Base-by-base conservation (phyloP, 2,113 vertebrate genomes). In the Collichthys lucidus region DNA sequence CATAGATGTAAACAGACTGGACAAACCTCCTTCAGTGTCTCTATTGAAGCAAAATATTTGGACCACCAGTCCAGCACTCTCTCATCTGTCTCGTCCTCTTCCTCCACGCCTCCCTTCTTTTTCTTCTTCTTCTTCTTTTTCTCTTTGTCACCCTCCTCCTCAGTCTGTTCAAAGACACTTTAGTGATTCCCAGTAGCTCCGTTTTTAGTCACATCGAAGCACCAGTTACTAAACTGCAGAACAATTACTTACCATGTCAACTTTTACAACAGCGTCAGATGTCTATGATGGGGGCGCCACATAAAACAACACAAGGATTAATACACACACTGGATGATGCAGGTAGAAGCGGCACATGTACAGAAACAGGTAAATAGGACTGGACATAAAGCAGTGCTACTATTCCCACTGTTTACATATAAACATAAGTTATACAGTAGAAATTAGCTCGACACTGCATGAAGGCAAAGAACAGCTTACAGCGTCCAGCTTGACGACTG, bases 11-110 rank as follows among this genome's bases (percentile, higher is more conserved):
- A 71, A 66, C 3, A 40, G 16, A 70, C n/a, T 2, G 40, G 52
- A 72, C 89, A 87, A 88, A 99, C 98, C 96, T 99, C 98, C 92
- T 96, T 98, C 80, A 98, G 94, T 0, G 98, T 99, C 84, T 99
- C 98, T 0, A 99, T 99, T 46, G 98, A 99, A 44, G 96, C 96
- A 9, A 99, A 99, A 89, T 99, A 99, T 88, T 99, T 99, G 81
- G 98, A 99, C 98, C 98, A 99, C 98, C 98, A 99, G 88, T 99
- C 98, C 89, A 99, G 90, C 94, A 97, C 96, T 86, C 97, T 96
- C 89, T 99, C 98, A 0, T 99, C 97, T 0, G 95, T 93, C 88
- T 98, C 97, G 26, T 99, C 98, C 2, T 99, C 98, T 64, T 99
- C 98, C 0, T 29, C 90, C 10, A 96, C 96, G 2, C 95, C 97